phyloP scores from a whole-genome alignment of 30 jellyfish, hydroid and myxozoan species.

The Hydra vulgaris region DNA sequence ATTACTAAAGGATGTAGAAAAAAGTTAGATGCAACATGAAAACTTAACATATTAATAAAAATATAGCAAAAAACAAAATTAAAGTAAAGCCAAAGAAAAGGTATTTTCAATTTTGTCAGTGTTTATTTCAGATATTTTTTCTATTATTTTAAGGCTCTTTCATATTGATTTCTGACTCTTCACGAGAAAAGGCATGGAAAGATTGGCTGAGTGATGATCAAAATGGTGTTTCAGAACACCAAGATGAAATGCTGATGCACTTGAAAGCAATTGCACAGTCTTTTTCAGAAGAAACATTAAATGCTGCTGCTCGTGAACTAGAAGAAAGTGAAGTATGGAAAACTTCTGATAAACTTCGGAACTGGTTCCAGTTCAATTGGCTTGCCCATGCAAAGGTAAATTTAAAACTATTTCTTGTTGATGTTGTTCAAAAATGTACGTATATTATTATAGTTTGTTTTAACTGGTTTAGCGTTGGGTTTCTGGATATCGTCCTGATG shows the following conservation, averaged over 20 bases:
- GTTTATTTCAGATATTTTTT: neutral
- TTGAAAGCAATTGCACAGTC: conserved; percentile 28
- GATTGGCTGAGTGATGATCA: conserved; percentile 25
- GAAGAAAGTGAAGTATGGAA: conserved; percentile 44
- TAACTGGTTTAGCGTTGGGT: conserved; percentile 30
- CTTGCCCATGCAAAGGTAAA: conserved; percentile 38
- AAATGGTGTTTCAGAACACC: conserved; percentile 29
- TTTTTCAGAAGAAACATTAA: conserved; percentile 26
- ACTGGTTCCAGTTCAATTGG: conserved; percentile 39
- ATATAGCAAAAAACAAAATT: too few species aligned
- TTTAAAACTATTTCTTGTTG: too few species aligned
- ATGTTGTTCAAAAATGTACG: too few species aligned
- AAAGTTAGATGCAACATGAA: too few species aligned
- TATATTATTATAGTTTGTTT: neutral
- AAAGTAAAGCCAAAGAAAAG: too few species aligned
- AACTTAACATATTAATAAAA: too few species aligned
- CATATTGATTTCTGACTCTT: conserved; percentile 18
- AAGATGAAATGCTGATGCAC: conserved; percentile 25
- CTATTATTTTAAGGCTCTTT: conserved; percentile 13
- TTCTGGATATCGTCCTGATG: conserved; percentile 43
- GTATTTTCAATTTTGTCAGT: too few species aligned
- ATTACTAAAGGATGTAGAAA: too few species aligned
- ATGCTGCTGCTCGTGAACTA: conserved; percentile 35
- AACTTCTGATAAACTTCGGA: conserved; percentile 34
- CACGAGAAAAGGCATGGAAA: conserved; percentile 33